Percentiles rank a stretch among this genome's conserved stretches.
Conservation (phyloP, 1,140 invertebrate species). For the Alviniconcha marisindica region DNA sequence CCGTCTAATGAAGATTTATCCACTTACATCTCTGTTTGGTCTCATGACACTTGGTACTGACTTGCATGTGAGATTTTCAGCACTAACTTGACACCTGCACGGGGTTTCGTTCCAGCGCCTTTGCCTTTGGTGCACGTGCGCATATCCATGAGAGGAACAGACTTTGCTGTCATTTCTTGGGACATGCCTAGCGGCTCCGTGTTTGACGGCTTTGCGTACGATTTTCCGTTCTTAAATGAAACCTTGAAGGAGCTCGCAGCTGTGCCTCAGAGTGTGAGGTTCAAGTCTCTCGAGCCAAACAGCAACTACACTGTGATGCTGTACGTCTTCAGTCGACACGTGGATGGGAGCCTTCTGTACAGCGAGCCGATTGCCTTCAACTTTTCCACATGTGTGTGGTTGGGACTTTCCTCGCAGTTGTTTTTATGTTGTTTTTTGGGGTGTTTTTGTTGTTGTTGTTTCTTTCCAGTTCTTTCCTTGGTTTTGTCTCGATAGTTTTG, state of each 20-base stretch:
- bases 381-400: slow-evolving; percentile 50
- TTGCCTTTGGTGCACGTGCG: slow-evolving; percentile 47
- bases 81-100: no score
- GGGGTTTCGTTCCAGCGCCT: slow-evolving; percentile 49
- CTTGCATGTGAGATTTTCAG: no score
- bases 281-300: slow-evolving; percentile 38
- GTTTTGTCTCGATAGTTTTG: background rate
- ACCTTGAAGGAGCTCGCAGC: slow-evolving; percentile 29
- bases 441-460: no score
- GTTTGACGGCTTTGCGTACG: slow-evolving; percentile 43
- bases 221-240: slow-evolving; percentile 38
- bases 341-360: slow-evolving; percentile 28
- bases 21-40: no score
- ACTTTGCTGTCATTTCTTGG: slow-evolving; percentile 52
- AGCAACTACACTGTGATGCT: slow-evolving; percentile 45
- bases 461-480: background rate
- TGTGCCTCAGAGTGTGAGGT: slow-evolving; percentile 7
- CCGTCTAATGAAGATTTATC: no score
- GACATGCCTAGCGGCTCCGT: slow-evolving; percentile 39
- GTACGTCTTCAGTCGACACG: slow-evolving; percentile 32
- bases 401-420: background rate
- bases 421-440: background rate
- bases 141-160: slow-evolving; percentile 46
- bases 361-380: slow-evolving; percentile 39
- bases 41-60: no score